Conservation (phyloP, 2,113 vertebrate genomes). For the Otus sunia region DNA sequence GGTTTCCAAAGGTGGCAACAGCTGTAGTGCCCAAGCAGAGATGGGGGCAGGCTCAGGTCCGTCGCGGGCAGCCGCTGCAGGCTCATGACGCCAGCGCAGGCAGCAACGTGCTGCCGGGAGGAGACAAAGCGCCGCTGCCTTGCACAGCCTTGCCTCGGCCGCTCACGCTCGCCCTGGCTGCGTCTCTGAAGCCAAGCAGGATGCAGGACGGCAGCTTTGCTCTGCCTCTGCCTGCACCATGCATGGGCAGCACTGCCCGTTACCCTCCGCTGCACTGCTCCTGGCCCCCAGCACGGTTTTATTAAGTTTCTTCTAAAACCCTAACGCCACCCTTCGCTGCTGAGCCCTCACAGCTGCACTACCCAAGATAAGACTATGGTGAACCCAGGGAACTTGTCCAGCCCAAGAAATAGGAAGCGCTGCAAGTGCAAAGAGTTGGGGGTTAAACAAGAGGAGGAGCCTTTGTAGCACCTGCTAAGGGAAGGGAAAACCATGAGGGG, state of each 20-base stretch:
- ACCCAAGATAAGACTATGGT: not conserved
- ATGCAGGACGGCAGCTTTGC: not conserved
- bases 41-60: not conserved
- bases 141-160: fast-evolving
- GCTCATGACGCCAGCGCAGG: not conserved
- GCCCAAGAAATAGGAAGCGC: not conserved
- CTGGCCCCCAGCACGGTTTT: not conserved
- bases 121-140: not conserved
- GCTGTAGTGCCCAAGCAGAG: fast-evolving
- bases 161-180: fast-evolving
- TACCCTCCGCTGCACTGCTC: fast-evolving
- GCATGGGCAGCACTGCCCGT: not conserved
- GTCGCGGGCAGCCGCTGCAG: not conserved
- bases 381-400: fast-evolving
- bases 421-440: not conserved
- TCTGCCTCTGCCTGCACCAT: not conserved
- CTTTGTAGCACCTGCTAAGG: not conserved
- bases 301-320: not conserved
- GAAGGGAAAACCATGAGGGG: not conserved
- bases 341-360: not conserved
- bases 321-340: fast-evolving
- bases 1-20: not conserved
- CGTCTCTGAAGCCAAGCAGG: not conserved
- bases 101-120: not conserved
- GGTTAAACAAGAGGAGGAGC: not conserved